Conservation (phyloP, 2,797 vertebrate genomes). For the Aselliscus stoliczkanus region DNA sequence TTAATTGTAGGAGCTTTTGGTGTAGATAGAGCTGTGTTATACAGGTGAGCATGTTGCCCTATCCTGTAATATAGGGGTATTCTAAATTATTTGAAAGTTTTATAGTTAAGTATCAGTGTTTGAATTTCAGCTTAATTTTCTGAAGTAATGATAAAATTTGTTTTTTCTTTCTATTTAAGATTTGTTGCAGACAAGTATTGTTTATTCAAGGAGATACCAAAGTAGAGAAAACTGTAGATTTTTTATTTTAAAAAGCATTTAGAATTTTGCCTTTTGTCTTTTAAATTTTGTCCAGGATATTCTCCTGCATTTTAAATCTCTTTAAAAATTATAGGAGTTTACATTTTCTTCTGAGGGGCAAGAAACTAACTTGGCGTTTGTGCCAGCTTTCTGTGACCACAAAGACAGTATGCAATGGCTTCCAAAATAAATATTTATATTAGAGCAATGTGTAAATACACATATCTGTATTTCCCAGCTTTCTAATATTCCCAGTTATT, state of each 20-base stretch:
- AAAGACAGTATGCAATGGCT: not conserved
- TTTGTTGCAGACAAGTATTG: not conserved
- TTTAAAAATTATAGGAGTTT: not conserved
- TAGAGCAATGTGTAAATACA: not conserved
- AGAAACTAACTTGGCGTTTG: not conserved
- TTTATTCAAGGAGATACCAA: not conserved
- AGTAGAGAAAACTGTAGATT: not conserved
- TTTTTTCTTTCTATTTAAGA: not conserved
- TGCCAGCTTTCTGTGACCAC: not conserved
- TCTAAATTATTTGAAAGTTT: not conserved
- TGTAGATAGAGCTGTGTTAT: constrained; percentile 90
- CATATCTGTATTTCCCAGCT: not conserved
- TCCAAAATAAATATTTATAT: not conserved
- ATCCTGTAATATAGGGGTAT: not conserved
- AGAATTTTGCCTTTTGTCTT: not conserved
- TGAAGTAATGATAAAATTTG: not conserved
- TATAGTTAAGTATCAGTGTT: not conserved
- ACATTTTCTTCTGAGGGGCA: not conserved
- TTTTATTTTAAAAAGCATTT: not conserved
- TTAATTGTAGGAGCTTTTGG: constrained; percentile 93
- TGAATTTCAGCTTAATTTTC: constrained; percentile 17
- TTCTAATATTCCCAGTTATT: not conserved
- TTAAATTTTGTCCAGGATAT: not conserved
- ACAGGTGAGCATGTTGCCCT: constrained; percentile 83
- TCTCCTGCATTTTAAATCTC: not conserved